phyloP scores from a whole-genome alignment of 2,797 vertebrate species.

The Morus bassanus region DNA sequence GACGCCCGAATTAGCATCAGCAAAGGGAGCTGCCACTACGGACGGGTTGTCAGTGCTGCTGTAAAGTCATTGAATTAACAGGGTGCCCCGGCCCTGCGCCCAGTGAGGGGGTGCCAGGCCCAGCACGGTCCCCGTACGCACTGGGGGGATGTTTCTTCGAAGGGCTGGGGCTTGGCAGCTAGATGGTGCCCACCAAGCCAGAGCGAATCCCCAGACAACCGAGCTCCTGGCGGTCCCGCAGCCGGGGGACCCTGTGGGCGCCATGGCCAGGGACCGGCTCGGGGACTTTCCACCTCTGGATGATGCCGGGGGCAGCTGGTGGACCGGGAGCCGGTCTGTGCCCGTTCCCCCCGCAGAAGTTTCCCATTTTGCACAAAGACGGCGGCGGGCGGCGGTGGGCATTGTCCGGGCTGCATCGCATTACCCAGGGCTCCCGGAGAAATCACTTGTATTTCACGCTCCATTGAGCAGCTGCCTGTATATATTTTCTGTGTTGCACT shows the following conservation, averaged over 20 bases:
- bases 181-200: accelerated
- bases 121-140: accelerated
- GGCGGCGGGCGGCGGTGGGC: not conserved
- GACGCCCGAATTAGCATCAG: not conserved
- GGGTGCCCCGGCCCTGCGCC: accelerated
- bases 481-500: slow-evolving; percentile 54
- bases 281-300: not conserved
- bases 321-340: not conserved
- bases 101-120: not conserved
- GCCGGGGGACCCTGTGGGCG: accelerated
- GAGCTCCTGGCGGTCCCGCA: accelerated
- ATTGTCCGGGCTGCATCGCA: slow-evolving; percentile 49
- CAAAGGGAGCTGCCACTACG: not conserved
- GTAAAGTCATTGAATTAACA: not conserved
- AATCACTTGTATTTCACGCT: slow-evolving; percentile 51
- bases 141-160: accelerated
- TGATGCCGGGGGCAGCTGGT: not conserved
- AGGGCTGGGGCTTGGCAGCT: not conserved
- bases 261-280: accelerated
- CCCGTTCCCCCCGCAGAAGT: not conserved
- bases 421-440: slow-evolving; percentile 28
- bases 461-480: slow-evolving; percentile 62
- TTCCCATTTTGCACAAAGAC: slow-evolving; percentile 33
- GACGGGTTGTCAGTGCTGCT: not conserved
- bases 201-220: not conserved